Evolutionary conservation across 2,797 vertebrate species (phyloP).

Genomic region (Eulemur rubriventer): DNA sequence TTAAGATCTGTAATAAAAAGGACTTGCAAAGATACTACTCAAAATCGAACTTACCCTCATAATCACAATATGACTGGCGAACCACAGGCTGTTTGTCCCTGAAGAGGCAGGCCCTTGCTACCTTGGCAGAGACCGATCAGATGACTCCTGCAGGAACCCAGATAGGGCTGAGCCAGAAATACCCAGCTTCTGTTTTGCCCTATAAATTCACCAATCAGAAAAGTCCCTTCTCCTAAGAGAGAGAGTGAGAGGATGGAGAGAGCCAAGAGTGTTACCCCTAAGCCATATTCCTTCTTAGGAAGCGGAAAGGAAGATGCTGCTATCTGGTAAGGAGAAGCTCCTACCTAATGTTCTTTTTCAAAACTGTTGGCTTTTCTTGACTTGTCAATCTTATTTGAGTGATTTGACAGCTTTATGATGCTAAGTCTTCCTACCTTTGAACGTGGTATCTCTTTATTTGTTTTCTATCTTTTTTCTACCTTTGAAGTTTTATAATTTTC

Average conservation of each 20-base stretch:
- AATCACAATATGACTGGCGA: background rate
- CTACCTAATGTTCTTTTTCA: background rate
- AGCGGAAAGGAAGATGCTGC: background rate
- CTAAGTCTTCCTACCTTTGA: background rate
- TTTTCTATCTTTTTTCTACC: background rate
- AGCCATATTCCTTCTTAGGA: background rate
- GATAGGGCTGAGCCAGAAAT: background rate
- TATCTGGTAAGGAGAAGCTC: background rate
- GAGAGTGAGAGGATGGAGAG: background rate
- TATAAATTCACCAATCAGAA: slow-evolving; percentile 4
- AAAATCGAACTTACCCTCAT: slow-evolving; percentile 24
- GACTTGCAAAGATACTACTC: slow-evolving; percentile 47
- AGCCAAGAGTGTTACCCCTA: background rate
- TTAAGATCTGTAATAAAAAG: slow-evolving; percentile 66
- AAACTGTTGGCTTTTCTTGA: background rate
- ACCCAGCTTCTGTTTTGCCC: background rate
- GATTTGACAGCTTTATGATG: slow-evolving; percentile 7
- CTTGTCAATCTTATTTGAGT: background rate
- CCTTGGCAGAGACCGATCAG: background rate
- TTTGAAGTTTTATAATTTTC: background rate
- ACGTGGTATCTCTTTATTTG: background rate
- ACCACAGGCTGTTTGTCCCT: background rate
- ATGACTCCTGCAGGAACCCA: background rate
- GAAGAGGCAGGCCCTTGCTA: background rate
- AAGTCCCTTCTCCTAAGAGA: background rate